A percentile compares a stretch with the other conserved stretches of the same genome.
Evolutionary conservation across 2,888 invertebrate species (phyloP).

Genomic region (Zootermopsis nevadensis): DNA sequence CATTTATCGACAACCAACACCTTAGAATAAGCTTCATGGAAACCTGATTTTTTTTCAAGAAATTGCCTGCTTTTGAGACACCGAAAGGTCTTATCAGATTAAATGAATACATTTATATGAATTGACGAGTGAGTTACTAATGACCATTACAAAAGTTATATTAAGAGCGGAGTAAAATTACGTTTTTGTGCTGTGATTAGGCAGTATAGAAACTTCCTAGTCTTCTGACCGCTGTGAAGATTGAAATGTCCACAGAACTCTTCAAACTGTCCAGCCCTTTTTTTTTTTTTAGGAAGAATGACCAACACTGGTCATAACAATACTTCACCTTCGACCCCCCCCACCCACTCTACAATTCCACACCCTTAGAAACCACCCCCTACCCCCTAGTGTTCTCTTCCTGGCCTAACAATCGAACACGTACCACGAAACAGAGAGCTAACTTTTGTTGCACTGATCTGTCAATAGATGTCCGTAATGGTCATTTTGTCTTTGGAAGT

Average conservation of each 20-base stretch:
- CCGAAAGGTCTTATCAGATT: no score
- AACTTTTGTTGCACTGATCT: background rate
- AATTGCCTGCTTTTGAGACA: no score
- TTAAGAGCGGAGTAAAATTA: no score
- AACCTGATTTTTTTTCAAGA: no score
- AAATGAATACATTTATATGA: no score
- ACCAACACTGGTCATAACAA: constrained; percentile 14
- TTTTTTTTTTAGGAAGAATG: constrained; percentile 3
- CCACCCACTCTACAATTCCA: background rate
- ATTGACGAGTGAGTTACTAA: no score
- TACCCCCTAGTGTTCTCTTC: background rate
- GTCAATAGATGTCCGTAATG: constrained; percentile 12
- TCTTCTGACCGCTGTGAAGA: constrained; percentile 28
- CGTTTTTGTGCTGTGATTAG: background rate
- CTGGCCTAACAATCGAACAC: background rate
- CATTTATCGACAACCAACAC: no score
- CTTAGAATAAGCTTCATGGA: no score
- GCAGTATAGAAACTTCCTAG: background rate
- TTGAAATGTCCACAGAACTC: constrained; percentile 40
- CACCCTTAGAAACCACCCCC: background rate
- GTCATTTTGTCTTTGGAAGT: background rate
- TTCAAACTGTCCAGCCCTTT: constrained; percentile 4
- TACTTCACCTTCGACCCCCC: background rate
- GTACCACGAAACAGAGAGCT: background rate
- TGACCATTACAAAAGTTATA: no score